Base-by-base conservation (phyloP, 2,113 vertebrate genomes). In the Edolisoma coerulescens region DNA sequence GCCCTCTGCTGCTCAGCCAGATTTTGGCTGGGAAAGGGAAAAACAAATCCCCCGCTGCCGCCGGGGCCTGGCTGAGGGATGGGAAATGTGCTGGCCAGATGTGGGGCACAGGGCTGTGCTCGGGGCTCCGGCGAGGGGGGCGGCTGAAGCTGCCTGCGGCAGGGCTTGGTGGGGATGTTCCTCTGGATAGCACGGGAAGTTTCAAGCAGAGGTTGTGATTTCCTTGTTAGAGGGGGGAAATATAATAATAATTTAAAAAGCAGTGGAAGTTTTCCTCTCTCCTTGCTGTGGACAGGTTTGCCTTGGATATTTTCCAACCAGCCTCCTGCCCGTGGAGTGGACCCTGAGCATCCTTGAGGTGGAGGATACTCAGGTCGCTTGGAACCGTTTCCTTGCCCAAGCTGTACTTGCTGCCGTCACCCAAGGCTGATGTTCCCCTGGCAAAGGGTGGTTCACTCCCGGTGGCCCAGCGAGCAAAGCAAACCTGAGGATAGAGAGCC, bases 21-120 rank as follows among this genome's bases (percentile, higher is more conserved):
- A 95, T 94, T 80, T 89, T 85, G 87, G 87, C 89, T 84, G 4
- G 11, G 81, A 87, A 95, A 94, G 78, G 71, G 67, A 84, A 93
- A 90, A 93, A 74, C 77, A 93, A 91, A 89, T 63, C 81, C 67
- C n/a, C 6, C 2, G 65, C 70, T 82, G 76, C 57, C 1, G 35
- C 52, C 30, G 37, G 71, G 56, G 82, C 78, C 87, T 89, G 70
- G 37, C 91, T 42, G 78, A 47, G 82, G 64, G 42, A 47, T 2
- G 90, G 82, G 68, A 77, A 95, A 89, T 73, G 69, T 84, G 85
- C 80, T 28, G 80, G 93, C 90, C 83, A 81, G 64, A n/a, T 47
- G n/a, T 5, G 12, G 47, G 78, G 70, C 32, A 54, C 3, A 4
- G 60, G 59, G 61, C 70, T 88, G 78, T 0, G 21, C 57, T 18